Base-by-base conservation (phyloP, 92 coral and sea anemone genomes). In the Scolanthus callimorphus region DNA sequence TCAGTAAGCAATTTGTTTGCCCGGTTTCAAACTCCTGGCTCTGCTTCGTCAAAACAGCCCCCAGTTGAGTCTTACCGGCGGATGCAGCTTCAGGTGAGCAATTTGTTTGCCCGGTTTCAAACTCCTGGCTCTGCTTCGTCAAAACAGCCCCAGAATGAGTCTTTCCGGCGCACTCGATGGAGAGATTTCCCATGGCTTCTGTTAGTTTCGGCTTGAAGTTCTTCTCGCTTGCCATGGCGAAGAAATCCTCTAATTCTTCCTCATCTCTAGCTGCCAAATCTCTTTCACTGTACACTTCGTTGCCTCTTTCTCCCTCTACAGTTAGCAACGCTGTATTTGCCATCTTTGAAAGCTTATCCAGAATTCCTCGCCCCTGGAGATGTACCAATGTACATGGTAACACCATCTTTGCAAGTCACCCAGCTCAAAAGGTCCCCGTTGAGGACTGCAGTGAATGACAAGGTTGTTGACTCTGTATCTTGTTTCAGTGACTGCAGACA, bases 371-470 rank as follows among this genome's bases (percentile, higher is more conserved):
- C 41, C 6, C 6, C 6, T 34, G 41, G 41, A 6, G 15, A 6
- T 15, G 41, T 34, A 6, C 8, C 15, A 6, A 34, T 15, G 8
- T 34, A 15, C 15, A 34, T 6, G n/a, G n/a, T n/a, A n/a, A n/a
- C n/a, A 34, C 41, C 41, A 34, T 15, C 41, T 6, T 15, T 6
- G 8, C 41, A 6, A 34, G 41, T 39, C 39, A 61, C 67, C 67
- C 67, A 61, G 15, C 39, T 61, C 17, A 39, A 61, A 13, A 61
- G 52, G n/a, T 25, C 19, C n/a, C 39, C 20, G 27, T 11, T 27
- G 44, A 61, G 26, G 39, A 61, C 51, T n/a, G n/a, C n/a, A 3
- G 55, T 23, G 39, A 25, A 61, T 49, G 49, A 61, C 34, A 61
- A 38, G 4, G 53, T 61, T 25, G 67, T 61, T 21, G 44, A 17